Base-by-base conservation (phyloP, 2,113 vertebrate genomes). In the Gracilinanus agilis region DNA sequence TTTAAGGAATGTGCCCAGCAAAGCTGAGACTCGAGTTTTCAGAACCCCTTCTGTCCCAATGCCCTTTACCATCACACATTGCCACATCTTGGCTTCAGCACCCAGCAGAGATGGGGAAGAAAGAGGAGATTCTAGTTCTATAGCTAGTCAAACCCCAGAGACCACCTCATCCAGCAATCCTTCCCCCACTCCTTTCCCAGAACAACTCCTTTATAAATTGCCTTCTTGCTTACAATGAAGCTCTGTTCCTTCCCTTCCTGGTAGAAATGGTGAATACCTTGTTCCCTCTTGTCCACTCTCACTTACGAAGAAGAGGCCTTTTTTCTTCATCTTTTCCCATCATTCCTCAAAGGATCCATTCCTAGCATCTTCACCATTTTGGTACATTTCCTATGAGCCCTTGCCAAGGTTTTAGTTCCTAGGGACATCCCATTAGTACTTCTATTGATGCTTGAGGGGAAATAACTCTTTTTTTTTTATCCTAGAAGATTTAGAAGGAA, bases 271-370 rank as follows among this genome's bases (percentile, higher is more conserved):
- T 53, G n/a, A 34, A 16, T 40, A 34, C 24, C 55, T 89, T 53
- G 40, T 58, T 61, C 44, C 54, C 49, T 49, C 0, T 19, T 9
- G 61, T 88, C 25, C 44, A 0, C 44, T 90, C 55, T 24, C 49
- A 44, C 49, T 23, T 61, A 0, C 24, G 90, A 58, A 92, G 91
- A 88, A 90, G 25, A 11, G 21, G 89, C 75, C 23, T 16, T 53
- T 27, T 53, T 0, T 91, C 54, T 61, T 93, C 49, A 55, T 91
- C 49, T 21, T 44, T 97, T 91, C 53, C 91, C 49, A 34, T 49
- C 40, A 93, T 53, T 90, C 16, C 8, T 12, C 61, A 10, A n/a
- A 54, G 27, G 21, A 88, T 91, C 95, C 75, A 34, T 90, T 2
- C 40, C 92, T 53, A 92, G 88, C n/a, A 55, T 44, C 58, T 90